Evolutionary conservation across 2,888 invertebrate genomes (phyloP), one percentile per base, ranked within the genome.

Genomic region (Diadromus collaris): DNA sequence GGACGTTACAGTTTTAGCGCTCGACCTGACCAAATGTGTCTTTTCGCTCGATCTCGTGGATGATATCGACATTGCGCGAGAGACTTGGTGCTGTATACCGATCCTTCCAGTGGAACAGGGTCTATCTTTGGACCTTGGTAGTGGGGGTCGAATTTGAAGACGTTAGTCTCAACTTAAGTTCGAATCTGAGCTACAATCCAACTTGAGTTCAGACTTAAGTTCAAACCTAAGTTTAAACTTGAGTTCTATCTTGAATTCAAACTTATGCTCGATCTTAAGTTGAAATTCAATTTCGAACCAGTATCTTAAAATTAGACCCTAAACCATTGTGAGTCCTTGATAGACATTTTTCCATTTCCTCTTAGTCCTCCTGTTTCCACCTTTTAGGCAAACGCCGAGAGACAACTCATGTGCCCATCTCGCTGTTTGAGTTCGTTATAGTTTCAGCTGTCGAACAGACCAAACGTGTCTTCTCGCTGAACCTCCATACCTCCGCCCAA

Each of bases 291-390:
- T n/a, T n/a, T n/a, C n/a, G n/a, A n/a, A n/a, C n/a, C n/a, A n/a
- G n/a, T n/a, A n/a, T n/a, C n/a, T n/a, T n/a, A n/a, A n/a, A n/a
- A n/a, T n/a, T n/a, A n/a, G n/a, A n/a, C n/a, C n/a, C n/a, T n/a
- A n/a, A n/a, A n/a, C n/a, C n/a, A n/a, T n/a, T n/a, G 51, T 13
- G 21, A 51, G 24, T 51, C 54, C n/a, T 10, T 21, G 1, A 7
- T 68, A 56, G 34, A 60, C 46, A 24, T 48, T 60, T 60, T 46
- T 60, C 32, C 38, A 10, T 56, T 56, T 29, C 60, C 10, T 51
- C 16, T 6, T n/a, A 6, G 1, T 56, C 21, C 27, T 24, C 24
- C 44, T 24, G 6, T 19, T 38, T 24, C 16, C 9, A 38, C 24
- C 19, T 51, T 54, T 61, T 13, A 9, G 16, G 61, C 41, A 19